phyloP scores from a whole-genome alignment of 2,888 invertebrate genomes.

The Salpingus planirostris region DNA sequence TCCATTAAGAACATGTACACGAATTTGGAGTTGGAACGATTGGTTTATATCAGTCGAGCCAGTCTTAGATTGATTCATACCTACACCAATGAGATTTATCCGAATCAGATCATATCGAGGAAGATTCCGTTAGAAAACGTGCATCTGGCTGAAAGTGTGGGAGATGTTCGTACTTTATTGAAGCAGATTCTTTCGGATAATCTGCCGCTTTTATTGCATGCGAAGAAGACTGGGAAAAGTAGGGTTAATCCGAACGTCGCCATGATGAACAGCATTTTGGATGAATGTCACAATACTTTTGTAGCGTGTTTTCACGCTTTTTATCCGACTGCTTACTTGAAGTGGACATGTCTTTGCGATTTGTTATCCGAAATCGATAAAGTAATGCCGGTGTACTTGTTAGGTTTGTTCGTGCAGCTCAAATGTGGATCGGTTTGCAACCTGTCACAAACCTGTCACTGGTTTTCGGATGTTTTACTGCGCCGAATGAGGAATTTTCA shows the following conservation, averaged over 20 bases:
- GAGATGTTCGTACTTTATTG: slow-evolving; percentile 72
- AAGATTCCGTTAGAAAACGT: slow-evolving; percentile 58
- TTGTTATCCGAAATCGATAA: slow-evolving; percentile 62
- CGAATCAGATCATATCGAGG: slow-evolving; percentile 47
- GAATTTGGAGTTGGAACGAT: slow-evolving; percentile 64
- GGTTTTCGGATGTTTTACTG: too few relatives aligned
- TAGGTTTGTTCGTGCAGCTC: too few relatives aligned
- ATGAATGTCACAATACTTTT: slow-evolving; percentile 86
- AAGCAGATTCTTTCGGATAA: slow-evolving; percentile 75
- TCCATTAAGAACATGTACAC: slow-evolving; percentile 44
- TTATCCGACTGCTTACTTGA: slow-evolving; percentile 86
- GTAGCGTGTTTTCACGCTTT: slow-evolving; percentile 92
- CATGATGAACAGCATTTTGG: slow-evolving; percentile 65
- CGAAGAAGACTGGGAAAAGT: slow-evolving; percentile 39
- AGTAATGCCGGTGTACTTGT: too few relatives aligned
- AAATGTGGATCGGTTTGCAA: too few relatives aligned
- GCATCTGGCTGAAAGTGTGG: slow-evolving; percentile 75
- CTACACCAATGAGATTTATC: slow-evolving; percentile 88
- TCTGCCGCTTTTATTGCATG: slow-evolving; percentile 39
- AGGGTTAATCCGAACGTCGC: slow-evolving; percentile 47
- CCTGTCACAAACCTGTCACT: too few relatives aligned
- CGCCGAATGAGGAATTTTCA: too few relatives aligned
- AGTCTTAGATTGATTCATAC: slow-evolving; percentile 72
- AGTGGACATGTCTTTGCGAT: slow-evolving; percentile 88
- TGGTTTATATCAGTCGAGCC: slow-evolving; percentile 80